A percentile compares a stretch with the other conserved stretches of the same genome.
These are phyloP conservation scores for Neosalanx taihuensis DNA, from an alignment of 2,797 vertebrate genomes.

Conservation along the genomic window DNA sequence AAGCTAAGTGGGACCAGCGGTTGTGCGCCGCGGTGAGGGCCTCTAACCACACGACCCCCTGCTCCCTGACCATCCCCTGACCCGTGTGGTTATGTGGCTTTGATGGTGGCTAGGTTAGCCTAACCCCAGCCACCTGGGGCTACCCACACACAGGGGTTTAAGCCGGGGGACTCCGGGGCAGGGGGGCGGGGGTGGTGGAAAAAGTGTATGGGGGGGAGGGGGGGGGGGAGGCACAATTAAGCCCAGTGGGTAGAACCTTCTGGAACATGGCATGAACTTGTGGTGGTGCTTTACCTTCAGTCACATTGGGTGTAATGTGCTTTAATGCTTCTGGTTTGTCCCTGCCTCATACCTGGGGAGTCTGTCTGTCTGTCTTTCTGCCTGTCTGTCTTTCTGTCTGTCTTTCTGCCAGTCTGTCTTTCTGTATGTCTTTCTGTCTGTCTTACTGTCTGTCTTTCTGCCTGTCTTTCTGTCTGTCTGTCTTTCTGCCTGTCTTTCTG, in stretches of 20 bases:
- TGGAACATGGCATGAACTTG: too few relatives aligned
- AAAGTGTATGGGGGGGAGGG: constrained; percentile 20
- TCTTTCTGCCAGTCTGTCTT: too few relatives aligned
- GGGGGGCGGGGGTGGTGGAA: constrained; percentile 18
- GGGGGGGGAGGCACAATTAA: constrained; percentile 26
- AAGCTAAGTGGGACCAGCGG: constrained; percentile 7
- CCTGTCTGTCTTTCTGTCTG: too few relatives aligned
- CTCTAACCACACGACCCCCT: constrained; percentile 69
- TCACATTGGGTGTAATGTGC: background rate
- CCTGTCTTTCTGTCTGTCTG: too few relatives aligned
- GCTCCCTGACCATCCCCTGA: constrained; percentile 68
- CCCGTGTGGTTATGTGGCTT: constrained; percentile 69
- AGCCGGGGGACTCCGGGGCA: constrained; percentile 49
- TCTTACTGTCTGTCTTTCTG: too few relatives aligned
- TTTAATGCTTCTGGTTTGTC: background rate
- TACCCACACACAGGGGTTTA: constrained; percentile 66
- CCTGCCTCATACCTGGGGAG: background rate
- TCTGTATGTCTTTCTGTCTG: too few relatives aligned
- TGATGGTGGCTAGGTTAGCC: constrained; percentile 73
- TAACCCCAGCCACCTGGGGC: constrained; percentile 74
- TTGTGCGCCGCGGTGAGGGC: constrained; percentile 62
- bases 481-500: too few relatives aligned
- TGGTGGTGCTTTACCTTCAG: background rate
- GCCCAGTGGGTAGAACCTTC: constrained; percentile 26
- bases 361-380: background rate